Evolutionary conservation across 1,140 invertebrate genomes (phyloP), one percentile per base, ranked within the genome.

Genomic region (Drosophila dunni): DNA sequence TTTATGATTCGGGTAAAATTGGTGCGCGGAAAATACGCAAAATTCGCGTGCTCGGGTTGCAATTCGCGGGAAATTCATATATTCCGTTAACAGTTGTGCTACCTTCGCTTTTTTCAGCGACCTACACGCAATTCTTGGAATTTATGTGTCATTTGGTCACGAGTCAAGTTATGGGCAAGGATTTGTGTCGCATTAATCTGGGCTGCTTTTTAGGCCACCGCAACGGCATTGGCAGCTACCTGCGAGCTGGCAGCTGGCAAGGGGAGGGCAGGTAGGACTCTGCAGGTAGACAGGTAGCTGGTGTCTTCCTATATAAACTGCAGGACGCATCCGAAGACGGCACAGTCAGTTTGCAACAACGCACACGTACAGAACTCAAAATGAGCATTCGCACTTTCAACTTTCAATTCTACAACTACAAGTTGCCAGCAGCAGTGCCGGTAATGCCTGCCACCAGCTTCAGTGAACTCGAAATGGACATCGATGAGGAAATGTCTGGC

Each of bases 311-410:
- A 69, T 74, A 74, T 69, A 74, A 57, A n/a, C 7, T 17, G 36
- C 1, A n/a, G 45, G 1, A 3, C 9, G 1, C 3, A 33, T 7
- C 40, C 9, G 3, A 29, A 46, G 10, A 11, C 34, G 6, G 7
- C 58, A 72, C 67, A 79, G 34, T 86, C 68, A 46, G 44, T 50
- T 42, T 34, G 13, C 50, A 70, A 8, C 46, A 4, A 3, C 46
- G 24, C 3, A 53, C 11, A 29, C 24, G 50, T 10, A 38, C 65
- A 20, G 13, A 48, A 9, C 44, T 53, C 60, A 63, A 57, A 48
- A 91, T 91, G 89, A 91, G 89, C 83, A 74, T 91, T 56, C 91
- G 84, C 60, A 82, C 89, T 0, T 91, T 74, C 38, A 91, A 91
- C 66, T 91, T 91, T 50, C 76, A 91, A 40, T 91, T 91, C 56